These are phyloP conservation scores for Peromyscus aztecus DNA, from an alignment of 2,797 vertebrate species.

Conservation along the genomic window DNA sequence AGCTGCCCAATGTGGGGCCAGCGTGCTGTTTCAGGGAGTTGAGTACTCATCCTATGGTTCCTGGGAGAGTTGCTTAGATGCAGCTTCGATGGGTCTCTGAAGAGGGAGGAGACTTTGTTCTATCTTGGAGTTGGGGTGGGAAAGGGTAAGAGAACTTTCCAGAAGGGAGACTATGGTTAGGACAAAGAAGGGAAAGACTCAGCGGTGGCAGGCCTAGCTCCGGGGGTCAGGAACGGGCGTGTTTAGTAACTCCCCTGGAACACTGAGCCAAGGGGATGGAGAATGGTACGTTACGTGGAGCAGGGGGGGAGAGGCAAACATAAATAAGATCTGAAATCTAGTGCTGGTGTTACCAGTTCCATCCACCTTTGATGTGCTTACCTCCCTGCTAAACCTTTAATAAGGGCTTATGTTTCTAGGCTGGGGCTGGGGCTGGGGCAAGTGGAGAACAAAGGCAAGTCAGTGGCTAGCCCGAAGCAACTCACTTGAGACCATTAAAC, in stretches of 20 bases:
- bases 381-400: background rate
- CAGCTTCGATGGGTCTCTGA: background rate
- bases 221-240: background rate
- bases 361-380: background rate
- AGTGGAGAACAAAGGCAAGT: background rate
- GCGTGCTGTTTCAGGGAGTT: background rate
- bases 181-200: background rate
- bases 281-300: background rate
- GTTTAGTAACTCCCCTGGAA: background rate
- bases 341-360: background rate
- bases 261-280: background rate
- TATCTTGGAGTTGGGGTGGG: background rate
- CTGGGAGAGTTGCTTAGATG: background rate
- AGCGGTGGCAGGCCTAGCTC: too few species aligned
- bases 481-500: background rate
- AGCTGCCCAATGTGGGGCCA: too few species aligned
- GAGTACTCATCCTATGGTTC: background rate
- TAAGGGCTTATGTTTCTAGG: rapidly evolving
- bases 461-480: background rate
- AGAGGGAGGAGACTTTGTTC: background rate
- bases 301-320: too few species aligned
- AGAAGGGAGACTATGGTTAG: background rate
- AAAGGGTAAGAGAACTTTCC: background rate
- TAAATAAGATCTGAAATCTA: background rate
- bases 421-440: background rate